phyloP scores from a whole-genome alignment of 2,888 invertebrate species.

The Calephelis perditalis region DNA sequence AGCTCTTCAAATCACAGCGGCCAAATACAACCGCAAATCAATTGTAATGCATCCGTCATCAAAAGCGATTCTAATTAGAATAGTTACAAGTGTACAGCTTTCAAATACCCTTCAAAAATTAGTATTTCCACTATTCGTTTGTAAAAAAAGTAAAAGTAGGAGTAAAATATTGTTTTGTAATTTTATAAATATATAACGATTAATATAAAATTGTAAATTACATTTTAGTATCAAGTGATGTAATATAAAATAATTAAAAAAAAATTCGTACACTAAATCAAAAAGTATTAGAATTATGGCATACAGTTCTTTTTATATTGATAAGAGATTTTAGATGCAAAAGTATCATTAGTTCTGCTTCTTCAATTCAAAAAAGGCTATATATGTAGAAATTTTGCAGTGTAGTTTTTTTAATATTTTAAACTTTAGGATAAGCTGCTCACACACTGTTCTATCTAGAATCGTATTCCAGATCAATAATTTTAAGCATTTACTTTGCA shows the following conservation, averaged over 20 bases:
- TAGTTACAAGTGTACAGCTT: constrained; percentile 14
- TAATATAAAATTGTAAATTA: neutral
- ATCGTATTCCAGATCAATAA: constrained; percentile 19
- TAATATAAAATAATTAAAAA: no score
- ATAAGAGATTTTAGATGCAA: no score
- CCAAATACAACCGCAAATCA: constrained; percentile 35
- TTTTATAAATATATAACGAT: constrained; percentile 7
- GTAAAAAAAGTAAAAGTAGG: constrained; percentile 2
- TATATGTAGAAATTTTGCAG: no score
- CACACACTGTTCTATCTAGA: constrained; percentile 22
- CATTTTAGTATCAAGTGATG: no score
- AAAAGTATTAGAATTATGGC: no score
- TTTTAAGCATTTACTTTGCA: constrained; percentile 34
- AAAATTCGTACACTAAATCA: no score
- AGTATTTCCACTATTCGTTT: neutral
- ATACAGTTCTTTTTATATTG: no score
- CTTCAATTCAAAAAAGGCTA: no score
- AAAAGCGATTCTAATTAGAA: constrained; percentile 25
- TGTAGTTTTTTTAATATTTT: neutral
- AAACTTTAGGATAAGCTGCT: neutral
- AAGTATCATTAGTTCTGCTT: no score
- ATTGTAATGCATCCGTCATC: constrained; percentile 29
- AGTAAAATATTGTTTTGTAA: neutral
- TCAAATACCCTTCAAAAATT: constrained; percentile 6
- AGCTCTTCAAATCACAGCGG: constrained; percentile 32